Base-by-base conservation (phyloP, 2,888 invertebrate genomes). In the Brachypalpus laphriformis region DNA sequence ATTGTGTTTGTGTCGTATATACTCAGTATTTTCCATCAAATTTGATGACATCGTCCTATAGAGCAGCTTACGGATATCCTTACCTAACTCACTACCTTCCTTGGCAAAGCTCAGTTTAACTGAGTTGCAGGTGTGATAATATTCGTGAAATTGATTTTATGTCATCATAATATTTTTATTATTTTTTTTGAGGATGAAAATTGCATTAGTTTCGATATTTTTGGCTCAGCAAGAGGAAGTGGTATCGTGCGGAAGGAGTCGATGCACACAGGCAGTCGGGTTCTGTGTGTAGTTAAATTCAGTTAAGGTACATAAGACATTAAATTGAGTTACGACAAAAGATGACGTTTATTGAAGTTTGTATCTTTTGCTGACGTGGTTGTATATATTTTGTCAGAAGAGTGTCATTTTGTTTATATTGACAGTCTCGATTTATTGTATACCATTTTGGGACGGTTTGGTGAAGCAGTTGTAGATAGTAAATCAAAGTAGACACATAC, bases 141-240 rank as follows among this genome's bases (percentile, higher is more conserved):
- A 65, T 57, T 66, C 56, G 75, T 75, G 56, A 75, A 75, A 75
- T 75, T 75, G 75, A 75, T 75, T 65, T 75, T 65, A 16, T 66
- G 65, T 66, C 57, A 57, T 57, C 65, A 47, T 47, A 75, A 22
- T 6, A 18, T 0, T 34, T 59, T 59, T 59, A n/a, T 47, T 37
- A 45, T 2, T 18, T 59, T 49, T 22, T 8, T 28, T 45, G 51
- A 3, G 3, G 25, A 3, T 9, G 42, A 20, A 70, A 70, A 70
- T 70, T 70, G 56, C 56, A 57, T 57, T 57, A 70, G 56, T 56
- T 31, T 56, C 1, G 31, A 45, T 57, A 56, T 56, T 47, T 71
- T 71, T 47, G 18, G 20, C 54, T 37, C 22, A 14, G 47, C 59
- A 47, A 40, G 28, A 37, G 49, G 28, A 37, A 16, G 59, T 34